A percentile compares a stretch with the other conserved stretches of the same genome.
Evolutionary conservation across 2,113 vertebrate genomes (phyloP).

Genomic region (Xiphophorus couchianus): DNA sequence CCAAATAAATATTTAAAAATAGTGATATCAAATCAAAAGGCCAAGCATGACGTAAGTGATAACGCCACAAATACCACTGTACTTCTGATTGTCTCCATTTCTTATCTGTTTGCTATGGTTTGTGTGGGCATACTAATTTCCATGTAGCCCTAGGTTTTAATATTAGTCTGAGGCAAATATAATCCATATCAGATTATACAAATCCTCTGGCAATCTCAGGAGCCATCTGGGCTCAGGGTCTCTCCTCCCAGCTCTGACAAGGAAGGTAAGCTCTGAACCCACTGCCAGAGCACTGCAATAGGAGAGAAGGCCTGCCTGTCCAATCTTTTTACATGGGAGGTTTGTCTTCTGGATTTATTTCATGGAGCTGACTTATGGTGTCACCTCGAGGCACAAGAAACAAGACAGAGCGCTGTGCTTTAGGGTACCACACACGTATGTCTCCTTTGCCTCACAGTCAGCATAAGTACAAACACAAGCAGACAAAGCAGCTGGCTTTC

Average conservation of each 20-base stretch:
- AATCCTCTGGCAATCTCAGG: conserved; percentile 13
- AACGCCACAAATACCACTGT: conserved; percentile 46
- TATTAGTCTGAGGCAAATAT: conserved; percentile 33
- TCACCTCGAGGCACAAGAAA: conserved; percentile 52
- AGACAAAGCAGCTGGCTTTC: conserved; percentile 77
- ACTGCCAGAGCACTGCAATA: conserved; percentile 24
- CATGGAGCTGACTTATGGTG: conserved; percentile 55
- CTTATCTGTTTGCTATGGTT: background rate
- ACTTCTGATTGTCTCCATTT: conserved; percentile 22
- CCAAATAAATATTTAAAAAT: conserved; percentile 28
- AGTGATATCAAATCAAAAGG: conserved; percentile 38
- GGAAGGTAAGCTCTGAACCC: conserved; percentile 21
- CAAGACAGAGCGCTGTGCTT: conserved; percentile 38
- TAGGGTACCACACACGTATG: conserved; percentile 54
- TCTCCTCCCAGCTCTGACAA: conserved; percentile 8
- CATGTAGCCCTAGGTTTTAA: conserved; percentile 15
- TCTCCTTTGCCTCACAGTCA: conserved; percentile 37
- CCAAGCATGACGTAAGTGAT: conserved; percentile 15
- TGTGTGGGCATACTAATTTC: conserved; percentile 2
- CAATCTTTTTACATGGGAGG: conserved; percentile 31
- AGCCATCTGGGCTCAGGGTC: conserved; percentile 10
- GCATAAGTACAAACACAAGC: conserved; percentile 27
- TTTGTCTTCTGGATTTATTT: conserved; percentile 50
- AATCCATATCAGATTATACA: conserved; percentile 30
- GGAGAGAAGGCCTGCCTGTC: conserved; percentile 24